Base-by-base conservation (phyloP, 35 echinoderm and acorn worm genomes). In the Acanthaster planci region DNA sequence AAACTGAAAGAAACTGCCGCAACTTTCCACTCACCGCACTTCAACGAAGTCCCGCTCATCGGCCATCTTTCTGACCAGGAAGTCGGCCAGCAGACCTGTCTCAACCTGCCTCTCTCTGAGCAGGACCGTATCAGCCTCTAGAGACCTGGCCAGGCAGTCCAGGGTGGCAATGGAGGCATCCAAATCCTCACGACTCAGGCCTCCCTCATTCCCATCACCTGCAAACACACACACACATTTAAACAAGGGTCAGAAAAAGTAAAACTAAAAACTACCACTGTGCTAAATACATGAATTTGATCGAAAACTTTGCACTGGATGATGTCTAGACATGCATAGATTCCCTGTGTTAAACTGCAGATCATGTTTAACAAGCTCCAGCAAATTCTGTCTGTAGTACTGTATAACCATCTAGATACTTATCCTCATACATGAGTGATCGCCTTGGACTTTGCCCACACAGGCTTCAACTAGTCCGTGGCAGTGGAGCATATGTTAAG, bases 31-130 rank as follows among this genome's bases (percentile, higher is more conserved):
- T 85, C 76, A 99, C 96, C 96, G 85, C 23, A 99, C 92, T 92
- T 99, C 96, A 32, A 87, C 83, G 78, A 99, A 99, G 67, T 99
- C 96, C 39, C 93, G 72, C 37, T 99, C 96, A 29, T 99, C 96
- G 64, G 96, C 92, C 16, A 77, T 85, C 40, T 52, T 94, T 57
- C 96, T 83, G 1, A 99, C 85, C 19, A 99, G 84, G 39, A 90
- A 94, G 18, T 99, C 96, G 17, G 84, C 85, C 15, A 94, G 75
- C 2, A 82, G 58, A 12, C 92, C 92, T 12, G 67, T 84, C 76
- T 90, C 60, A 1, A 87, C n/a, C 0, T 54, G 36, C 7, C 92
- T 80, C 78, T 94, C 89, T 58, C 96, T 38, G 9, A 99, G 78
- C 81, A 99, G 81, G 35, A 99, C 96, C 14, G 86, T 64, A 84